These are phyloP conservation scores for Pardosa pseudoannulata DNA, from an alignment of 2,888 invertebrate species.

Conservation along the genomic window DNA sequence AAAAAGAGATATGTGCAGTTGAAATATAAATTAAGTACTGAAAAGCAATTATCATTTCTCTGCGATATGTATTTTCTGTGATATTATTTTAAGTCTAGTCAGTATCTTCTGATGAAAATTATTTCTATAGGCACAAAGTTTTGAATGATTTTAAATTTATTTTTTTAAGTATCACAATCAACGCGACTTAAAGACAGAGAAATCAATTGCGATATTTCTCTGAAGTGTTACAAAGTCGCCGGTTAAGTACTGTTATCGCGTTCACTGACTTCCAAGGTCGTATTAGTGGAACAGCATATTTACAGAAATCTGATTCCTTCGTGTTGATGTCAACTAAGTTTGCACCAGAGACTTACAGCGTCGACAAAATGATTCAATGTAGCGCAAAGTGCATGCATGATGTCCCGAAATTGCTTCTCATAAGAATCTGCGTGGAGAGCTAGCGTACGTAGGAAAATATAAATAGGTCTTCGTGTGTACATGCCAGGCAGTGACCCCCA, in stretches of 20 bases:
- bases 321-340: not conserved
- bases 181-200: too few species aligned
- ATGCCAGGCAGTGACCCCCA: not conserved
- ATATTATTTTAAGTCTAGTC: not conserved
- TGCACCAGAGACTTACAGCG: too few species aligned
- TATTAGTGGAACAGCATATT: too few species aligned
- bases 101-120: not conserved
- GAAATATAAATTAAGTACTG: not conserved
- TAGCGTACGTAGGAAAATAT: not conserved
- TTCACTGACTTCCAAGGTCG: too few species aligned
- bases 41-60: not conserved
- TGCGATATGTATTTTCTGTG: not conserved
- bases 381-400: not conserved
- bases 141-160: not conserved
- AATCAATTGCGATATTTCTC: too few species aligned
- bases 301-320: not conserved
- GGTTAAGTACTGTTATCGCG: too few species aligned
- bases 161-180: not conserved
- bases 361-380: not conserved
- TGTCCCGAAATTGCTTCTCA: not conserved
- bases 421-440: not conserved
- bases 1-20: not conserved
- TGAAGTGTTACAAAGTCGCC: too few species aligned
- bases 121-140: not conserved
- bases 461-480: not conserved